Evolutionary conservation across 2,797 vertebrate genomes (phyloP).

Genomic region (Sebastolobus alascanus): DNA sequence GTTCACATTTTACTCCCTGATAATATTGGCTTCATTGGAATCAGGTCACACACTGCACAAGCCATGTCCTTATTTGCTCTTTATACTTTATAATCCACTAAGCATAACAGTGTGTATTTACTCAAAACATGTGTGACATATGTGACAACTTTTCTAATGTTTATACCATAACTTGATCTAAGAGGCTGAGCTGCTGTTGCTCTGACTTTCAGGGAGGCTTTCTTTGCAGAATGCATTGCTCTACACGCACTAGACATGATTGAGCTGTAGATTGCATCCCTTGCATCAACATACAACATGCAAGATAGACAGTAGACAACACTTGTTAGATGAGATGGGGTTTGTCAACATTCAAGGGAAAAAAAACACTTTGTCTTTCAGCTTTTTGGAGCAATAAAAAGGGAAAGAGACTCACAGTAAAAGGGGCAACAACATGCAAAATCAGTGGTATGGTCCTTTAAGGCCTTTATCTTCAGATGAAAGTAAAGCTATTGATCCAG

Average conservation of each 20-base stretch:
- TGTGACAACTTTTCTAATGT: background rate
- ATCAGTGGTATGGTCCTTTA: background rate
- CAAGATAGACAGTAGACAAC: background rate
- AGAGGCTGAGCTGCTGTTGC: background rate
- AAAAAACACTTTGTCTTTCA: background rate
- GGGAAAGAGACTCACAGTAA: background rate
- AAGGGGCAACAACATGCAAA: background rate
- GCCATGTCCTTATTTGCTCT: background rate
- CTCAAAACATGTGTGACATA: background rate
- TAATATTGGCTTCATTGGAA: background rate
- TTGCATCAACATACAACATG: background rate
- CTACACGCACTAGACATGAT: background rate
- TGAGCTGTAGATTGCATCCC: background rate
- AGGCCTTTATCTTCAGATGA: background rate
- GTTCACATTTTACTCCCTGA: background rate
- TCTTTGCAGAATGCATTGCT: background rate
- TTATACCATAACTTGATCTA: conserved; percentile 11
- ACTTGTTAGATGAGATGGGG: background rate
- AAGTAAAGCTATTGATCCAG: background rate
- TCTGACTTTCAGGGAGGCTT: background rate
- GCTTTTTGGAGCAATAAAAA: background rate
- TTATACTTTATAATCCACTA: background rate
- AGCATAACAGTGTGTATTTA: background rate
- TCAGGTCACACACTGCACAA: background rate
- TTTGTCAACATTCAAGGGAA: background rate